A percentile compares a stretch with the other conserved stretches of the same genome.
These are phyloP conservation scores for Amazona ochrocephala DNA, from an alignment of 2,797 vertebrate genomes.

Conservation along the genomic window DNA sequence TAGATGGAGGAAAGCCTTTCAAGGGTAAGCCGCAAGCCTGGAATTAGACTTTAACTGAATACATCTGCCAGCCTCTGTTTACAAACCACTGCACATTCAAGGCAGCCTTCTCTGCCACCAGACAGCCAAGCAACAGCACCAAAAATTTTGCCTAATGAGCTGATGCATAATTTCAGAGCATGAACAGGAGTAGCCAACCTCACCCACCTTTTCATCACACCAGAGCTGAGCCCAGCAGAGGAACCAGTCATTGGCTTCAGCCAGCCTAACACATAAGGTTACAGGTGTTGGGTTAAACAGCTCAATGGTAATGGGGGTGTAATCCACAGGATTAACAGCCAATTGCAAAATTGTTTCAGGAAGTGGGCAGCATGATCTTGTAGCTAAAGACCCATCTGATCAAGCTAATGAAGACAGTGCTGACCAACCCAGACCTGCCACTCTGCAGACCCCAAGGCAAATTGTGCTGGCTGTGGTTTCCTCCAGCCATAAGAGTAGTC, in stretches of 20 bases:
- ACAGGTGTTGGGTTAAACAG: background rate
- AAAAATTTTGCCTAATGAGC: background rate
- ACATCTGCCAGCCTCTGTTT: background rate
- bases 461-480: background rate
- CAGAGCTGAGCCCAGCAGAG: background rate
- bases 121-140: background rate
- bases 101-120: background rate
- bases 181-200: background rate
- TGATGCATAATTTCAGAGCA: background rate
- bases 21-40: background rate
- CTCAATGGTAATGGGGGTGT: background rate
- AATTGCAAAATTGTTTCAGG: background rate
- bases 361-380: background rate
- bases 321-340: background rate
- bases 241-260: background rate
- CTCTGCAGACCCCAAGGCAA: background rate
- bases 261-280: background rate
- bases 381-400: background rate
- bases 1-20: constrained; percentile 26
- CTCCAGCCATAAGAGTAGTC: background rate
- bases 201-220: background rate
- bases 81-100: background rate
- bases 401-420: background rate
- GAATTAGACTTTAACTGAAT: constrained; percentile 7
- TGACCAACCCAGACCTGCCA: background rate